A percentile compares a stretch with the other conserved stretches of the same genome.
Conservation (phyloP, 2,888 invertebrate genomes). For the Drosophila leonis region DNA sequence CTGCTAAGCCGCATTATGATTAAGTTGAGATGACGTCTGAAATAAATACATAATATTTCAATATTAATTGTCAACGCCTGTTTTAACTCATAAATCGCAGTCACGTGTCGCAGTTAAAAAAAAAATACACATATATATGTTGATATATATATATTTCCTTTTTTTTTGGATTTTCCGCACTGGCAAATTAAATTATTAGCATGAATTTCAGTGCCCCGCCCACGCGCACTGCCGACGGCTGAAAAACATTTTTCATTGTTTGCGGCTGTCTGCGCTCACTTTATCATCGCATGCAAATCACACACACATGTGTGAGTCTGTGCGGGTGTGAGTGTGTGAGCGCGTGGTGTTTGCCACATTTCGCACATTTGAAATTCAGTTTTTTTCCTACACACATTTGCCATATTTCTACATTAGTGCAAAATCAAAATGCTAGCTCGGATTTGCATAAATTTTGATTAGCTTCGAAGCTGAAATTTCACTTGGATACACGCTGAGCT, state of each 20-base stretch:
- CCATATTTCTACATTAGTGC: constrained; percentile 70
- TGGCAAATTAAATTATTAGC: constrained; percentile 71
- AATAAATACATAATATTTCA: constrained; percentile 55
- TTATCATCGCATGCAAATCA: constrained; percentile 74
- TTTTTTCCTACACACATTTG: constrained; percentile 59
- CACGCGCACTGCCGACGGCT: constrained; percentile 48
- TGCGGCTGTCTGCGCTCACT: constrained; percentile 76
- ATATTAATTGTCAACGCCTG: constrained; percentile 64
- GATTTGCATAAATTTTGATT: constrained; percentile 74
- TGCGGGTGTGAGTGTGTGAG: constrained; percentile 13
- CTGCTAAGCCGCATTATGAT: constrained; percentile 62
- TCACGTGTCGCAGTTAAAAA: constrained; percentile 58
- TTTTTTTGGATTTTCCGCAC: constrained; percentile 27
- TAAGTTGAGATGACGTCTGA: constrained; percentile 37
- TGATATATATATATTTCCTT: constrained; percentile 14
- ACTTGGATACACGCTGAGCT: constrained; percentile 11
- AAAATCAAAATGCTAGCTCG: constrained; percentile 57
- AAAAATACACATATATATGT: constrained; percentile 2
- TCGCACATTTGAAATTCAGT: constrained; percentile 71
- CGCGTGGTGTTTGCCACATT: constrained; percentile 55
- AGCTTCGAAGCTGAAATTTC: constrained; percentile 43
- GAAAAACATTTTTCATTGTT: constrained; percentile 78
- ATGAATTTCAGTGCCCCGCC: constrained; percentile 27
- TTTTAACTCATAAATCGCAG: constrained; percentile 69
- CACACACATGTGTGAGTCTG: constrained; percentile 14